Conservation (phyloP, 1,140 invertebrate species). For the Ladona fulva region DNA sequence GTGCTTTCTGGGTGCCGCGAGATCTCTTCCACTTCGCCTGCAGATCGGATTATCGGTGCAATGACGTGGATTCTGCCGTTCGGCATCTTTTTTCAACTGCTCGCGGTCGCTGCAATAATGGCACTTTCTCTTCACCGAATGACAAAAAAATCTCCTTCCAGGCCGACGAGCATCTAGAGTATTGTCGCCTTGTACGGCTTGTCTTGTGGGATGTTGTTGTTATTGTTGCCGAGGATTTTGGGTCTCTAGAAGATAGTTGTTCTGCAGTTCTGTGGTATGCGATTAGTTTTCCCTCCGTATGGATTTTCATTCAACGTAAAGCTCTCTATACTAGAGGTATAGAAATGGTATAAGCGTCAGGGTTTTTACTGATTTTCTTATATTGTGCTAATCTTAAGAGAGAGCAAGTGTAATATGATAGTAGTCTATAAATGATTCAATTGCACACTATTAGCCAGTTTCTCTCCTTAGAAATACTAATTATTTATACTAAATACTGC, state of each 20-base stretch:
- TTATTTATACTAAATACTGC: too few relatives aligned
- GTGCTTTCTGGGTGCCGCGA: background rate
- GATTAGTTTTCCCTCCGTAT: too few relatives aligned
- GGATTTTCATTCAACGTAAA: too few relatives aligned
- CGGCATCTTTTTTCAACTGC: background rate
- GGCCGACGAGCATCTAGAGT: background rate
- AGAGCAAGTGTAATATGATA: too few relatives aligned
- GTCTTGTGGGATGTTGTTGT: background rate
- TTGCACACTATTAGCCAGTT: too few relatives aligned
- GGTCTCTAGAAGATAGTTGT: background rate
- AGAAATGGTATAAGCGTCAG: too few relatives aligned
- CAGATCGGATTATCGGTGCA: conserved; percentile 3
- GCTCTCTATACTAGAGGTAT: too few relatives aligned
- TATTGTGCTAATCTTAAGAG: too few relatives aligned
- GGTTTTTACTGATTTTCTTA: too few relatives aligned
- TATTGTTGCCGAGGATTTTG: background rate
- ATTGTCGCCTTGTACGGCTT: background rate
- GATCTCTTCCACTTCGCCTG: background rate
- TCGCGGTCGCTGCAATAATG: background rate
- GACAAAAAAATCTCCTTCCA: background rate
- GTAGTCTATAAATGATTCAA: too few relatives aligned
- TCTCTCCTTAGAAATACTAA: too few relatives aligned
- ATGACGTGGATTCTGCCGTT: background rate
- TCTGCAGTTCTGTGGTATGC: background rate
- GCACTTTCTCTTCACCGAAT: background rate